Evolutionary conservation across 2,888 invertebrate species (phyloP).

Genomic region (Argyresthia albistria): DNA sequence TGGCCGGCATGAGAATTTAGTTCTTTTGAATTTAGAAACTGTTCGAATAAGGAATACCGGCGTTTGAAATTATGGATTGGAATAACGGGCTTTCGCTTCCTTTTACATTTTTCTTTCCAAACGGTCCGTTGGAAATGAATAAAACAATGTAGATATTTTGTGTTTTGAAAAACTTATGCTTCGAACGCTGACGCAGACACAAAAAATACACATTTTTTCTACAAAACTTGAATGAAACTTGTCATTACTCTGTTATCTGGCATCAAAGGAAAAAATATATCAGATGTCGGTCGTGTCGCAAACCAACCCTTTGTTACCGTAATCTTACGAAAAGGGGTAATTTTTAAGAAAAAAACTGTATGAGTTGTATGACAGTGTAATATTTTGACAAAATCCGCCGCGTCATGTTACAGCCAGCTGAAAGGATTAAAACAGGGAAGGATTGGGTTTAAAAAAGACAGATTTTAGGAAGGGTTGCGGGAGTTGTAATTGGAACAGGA

Average conservation of each 20-base stretch:
- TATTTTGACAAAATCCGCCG: slow-evolving; percentile 66
- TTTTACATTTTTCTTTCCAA: slow-evolving; percentile 5
- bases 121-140: background rate
- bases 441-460: slow-evolving; percentile 9
- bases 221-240: slow-evolving; percentile 14
- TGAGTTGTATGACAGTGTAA: slow-evolving; percentile 33
- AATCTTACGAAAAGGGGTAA: slow-evolving; percentile 35
- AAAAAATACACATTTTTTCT: background rate
- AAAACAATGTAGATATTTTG: background rate
- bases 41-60: slow-evolving; percentile 46
- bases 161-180: background rate
- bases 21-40: slow-evolving; percentile 64
- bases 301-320: slow-evolving; percentile 30
- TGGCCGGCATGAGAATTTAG: slow-evolving; percentile 57
- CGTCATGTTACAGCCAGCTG: slow-evolving; percentile 48
- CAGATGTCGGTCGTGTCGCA: slow-evolving; percentile 33
- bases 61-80: slow-evolving; percentile 42
- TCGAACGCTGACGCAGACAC: background rate
- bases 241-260: slow-evolving; percentile 42
- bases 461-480: slow-evolving; percentile 12
- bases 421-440: slow-evolving; percentile 15
- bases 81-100: slow-evolving; percentile 29
- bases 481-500: background rate
- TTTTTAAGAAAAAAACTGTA: slow-evolving; percentile 33
- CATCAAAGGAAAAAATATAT: slow-evolving; percentile 48